Conservation (phyloP, 2,797 vertebrate genomes). For the Spinus pinus region DNA sequence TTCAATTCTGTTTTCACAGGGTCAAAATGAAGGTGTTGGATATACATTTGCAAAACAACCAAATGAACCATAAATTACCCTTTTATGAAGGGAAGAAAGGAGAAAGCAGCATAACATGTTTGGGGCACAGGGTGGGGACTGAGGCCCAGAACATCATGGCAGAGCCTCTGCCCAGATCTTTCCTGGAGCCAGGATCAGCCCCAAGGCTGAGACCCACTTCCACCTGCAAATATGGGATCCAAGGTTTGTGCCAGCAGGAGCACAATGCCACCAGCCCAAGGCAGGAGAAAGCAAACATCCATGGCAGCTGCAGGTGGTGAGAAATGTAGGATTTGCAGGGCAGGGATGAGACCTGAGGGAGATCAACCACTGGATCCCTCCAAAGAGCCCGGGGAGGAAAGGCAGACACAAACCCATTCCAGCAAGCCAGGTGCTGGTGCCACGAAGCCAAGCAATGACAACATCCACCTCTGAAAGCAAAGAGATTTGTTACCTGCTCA, state of each 20-base stretch:
- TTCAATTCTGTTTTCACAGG: background rate
- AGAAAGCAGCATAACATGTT: background rate
- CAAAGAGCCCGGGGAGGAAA: background rate
- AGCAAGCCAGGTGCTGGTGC: conserved; percentile 8
- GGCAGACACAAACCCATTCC: background rate
- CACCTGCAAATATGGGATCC: background rate
- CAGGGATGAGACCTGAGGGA: background rate
- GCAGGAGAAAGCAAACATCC: background rate
- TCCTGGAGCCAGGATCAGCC: background rate
- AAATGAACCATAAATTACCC: background rate
- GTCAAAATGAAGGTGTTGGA: background rate
- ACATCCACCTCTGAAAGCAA: background rate
- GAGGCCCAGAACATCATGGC: accelerated
- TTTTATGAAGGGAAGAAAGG: background rate
- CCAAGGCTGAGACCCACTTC: background rate
- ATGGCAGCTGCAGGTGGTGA: background rate
- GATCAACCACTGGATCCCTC: background rate
- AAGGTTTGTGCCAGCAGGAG: background rate
- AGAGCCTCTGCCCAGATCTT: background rate
- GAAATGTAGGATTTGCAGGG: background rate
- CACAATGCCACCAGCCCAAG: background rate
- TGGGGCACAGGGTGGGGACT: accelerated
- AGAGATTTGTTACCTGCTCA: background rate
- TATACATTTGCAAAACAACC: background rate
- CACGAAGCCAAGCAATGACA: background rate